These are phyloP conservation scores for Neodiprion virginianus DNA, from an alignment of 1,140 invertebrate species.

Conservation along the genomic window DNA sequence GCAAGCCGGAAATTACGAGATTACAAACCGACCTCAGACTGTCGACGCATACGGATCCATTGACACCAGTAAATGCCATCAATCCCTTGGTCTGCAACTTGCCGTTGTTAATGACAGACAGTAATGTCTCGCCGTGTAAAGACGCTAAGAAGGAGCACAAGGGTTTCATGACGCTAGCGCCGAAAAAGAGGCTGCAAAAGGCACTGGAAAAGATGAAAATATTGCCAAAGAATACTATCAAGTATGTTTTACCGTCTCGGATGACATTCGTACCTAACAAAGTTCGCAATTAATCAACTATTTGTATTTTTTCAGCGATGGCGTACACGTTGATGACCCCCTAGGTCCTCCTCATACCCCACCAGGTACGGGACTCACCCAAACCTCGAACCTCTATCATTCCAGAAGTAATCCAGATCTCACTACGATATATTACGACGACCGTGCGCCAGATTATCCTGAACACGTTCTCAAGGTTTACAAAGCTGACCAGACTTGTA, in stretches of 20 bases:
- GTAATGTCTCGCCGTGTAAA: slow-evolving; percentile 56
- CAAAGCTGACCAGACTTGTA: slow-evolving; percentile 95
- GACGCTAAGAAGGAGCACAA: slow-evolving; percentile 76
- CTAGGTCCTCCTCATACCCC: slow-evolving; percentile 58
- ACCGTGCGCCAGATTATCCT: slow-evolving; percentile 83
- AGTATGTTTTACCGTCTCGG: slow-evolving; percentile 57
- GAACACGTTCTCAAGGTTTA: slow-evolving; percentile 98
- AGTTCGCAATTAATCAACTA: background rate
- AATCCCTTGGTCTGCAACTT: slow-evolving; percentile 53
- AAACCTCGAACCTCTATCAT: slow-evolving; percentile 70
- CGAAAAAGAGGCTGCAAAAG: slow-evolving; percentile 84
- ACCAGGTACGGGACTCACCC: slow-evolving; percentile 54
- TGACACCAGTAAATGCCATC: slow-evolving; percentile 52
- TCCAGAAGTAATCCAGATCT: slow-evolving; percentile 93
- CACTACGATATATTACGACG: slow-evolving; percentile 79
- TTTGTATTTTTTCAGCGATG: slow-evolving; percentile 52
- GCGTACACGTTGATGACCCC: slow-evolving; percentile 67
- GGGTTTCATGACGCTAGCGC: slow-evolving; percentile 88
- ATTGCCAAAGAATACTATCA: slow-evolving; percentile 84
- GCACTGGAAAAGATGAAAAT: slow-evolving; percentile 92
- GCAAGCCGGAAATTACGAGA: slow-evolving; percentile 66
- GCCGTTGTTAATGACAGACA: slow-evolving; percentile 51
- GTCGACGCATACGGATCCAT: slow-evolving; percentile 64
- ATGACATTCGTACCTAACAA: slow-evolving; percentile 1
- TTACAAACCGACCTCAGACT: slow-evolving; percentile 72